Base-by-base conservation (phyloP, 2,113 vertebrate genomes). In the Nerophis ophidion region DNA sequence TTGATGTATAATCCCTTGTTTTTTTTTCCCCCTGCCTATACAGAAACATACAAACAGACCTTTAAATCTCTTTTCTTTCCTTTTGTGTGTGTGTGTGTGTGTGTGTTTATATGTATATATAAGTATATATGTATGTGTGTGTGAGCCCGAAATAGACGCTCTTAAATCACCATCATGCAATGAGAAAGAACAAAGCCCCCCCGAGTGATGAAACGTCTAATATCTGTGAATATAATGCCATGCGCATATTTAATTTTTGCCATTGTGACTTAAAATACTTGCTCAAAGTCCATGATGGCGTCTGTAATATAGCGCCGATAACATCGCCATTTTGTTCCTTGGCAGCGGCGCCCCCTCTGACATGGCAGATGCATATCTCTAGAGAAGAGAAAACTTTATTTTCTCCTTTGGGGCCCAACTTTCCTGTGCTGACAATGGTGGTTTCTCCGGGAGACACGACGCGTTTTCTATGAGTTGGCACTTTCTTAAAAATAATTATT, bases 321-420 rank as follows among this genome's bases (percentile, higher is more conserved):
- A 60, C 48, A 57, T 10, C 49, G 9, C 47, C 16, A 10, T 33
- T 62, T 61, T 66, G 40, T 61, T 52, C 42, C 45, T 19, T 52
- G 34, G 19, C 13, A 17, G 46, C 56, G 47, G 38, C 63, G 34
- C 19, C 19, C n/a, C 51, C 36, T 62, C 61, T 66, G 48, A 66
- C 47, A 54, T 53, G 16, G 49, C 36, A 59, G 55, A 54, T 56
- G 54, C 54, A 7, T 63, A 54, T 72, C 55, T 59, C 4, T 53
- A 38, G 10, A 38, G 64, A 63, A 45, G 53, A n/a, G 42, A 34
- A 44, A 48, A 48, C 49, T 49, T 59, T 12, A 58, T 67, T 63
- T 50, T 47, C 34, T 63, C 40, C 58, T 14, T 53, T 53, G 42
- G 42, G 48, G 52, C 55, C 15, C 53, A 63, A 67, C 36, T 50